A percentile compares a stretch with the other conserved stretches of the same genome.
These are phyloP conservation scores for Macrophya annulata DNA, from an alignment of 2,888 invertebrate species.

Conservation along the genomic window DNA sequence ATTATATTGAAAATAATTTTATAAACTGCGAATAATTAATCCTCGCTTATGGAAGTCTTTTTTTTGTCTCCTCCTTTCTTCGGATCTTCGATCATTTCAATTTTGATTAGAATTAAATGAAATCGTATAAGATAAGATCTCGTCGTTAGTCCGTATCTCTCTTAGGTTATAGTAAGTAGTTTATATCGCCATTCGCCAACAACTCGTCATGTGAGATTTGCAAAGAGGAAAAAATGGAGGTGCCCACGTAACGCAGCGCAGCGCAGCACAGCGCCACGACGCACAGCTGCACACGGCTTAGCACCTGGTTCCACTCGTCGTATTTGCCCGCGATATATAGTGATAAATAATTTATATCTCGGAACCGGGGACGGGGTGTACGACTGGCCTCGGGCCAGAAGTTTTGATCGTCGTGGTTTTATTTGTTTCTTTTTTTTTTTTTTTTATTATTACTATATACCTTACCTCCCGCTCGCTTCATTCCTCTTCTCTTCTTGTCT, in stretches of 20 bases:
- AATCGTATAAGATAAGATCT: slow-evolving; percentile 14
- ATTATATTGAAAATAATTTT: neutral
- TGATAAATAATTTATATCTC: slow-evolving; percentile 75
- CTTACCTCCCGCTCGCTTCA: neutral
- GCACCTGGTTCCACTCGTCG: slow-evolving; percentile 61
- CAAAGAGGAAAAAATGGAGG: neutral
- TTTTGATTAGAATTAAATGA: neutral
- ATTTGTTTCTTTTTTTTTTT: slow-evolving; percentile 59
- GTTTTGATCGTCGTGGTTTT: slow-evolving; percentile 57
- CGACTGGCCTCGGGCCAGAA: slow-evolving; percentile 72
- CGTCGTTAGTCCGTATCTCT: slow-evolving; percentile 1
- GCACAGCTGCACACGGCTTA: slow-evolving; percentile 50
- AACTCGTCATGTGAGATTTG: neutral
- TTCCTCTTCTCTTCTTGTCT: neutral
- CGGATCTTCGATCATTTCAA: neutral
- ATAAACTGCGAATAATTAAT: neutral
- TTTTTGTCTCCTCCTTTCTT: neutral
- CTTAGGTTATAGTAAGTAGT: neutral
- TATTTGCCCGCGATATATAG: slow-evolving; percentile 65
- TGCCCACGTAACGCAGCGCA: no score
- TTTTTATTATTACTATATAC: slow-evolving; percentile 58
- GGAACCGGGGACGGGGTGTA: slow-evolving; percentile 32
- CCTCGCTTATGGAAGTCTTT: neutral
- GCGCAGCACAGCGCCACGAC: slow-evolving; percentile 33
- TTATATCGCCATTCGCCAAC: no score